Base-by-base conservation (phyloP, 2,113 vertebrate species). In the Rhynchomys soricoides region DNA sequence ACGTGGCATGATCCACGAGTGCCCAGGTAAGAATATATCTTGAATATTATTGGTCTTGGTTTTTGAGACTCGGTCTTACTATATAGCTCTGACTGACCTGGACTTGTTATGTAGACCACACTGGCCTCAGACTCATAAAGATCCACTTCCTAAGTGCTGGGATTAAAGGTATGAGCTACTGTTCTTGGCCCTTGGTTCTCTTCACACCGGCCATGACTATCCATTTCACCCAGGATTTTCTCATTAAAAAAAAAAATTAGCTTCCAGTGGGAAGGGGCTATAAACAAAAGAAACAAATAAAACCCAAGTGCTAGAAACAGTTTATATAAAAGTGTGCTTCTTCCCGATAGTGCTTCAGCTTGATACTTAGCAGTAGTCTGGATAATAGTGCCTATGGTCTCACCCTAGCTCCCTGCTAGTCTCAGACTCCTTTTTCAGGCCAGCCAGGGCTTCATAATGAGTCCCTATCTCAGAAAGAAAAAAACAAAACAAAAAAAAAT, bases 1-100 rank as follows among this genome's bases (percentile, higher is more conserved):
- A 99, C 99, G 0, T 99, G 99, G 99, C 99, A 99, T 1, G 99
- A 99, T 97, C 99, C 99, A 86, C 98, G 99, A 88, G 99, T 99
- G 75, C 99, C 99, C 71, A 99, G 99, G 99, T 99, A 98, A 99
- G 99, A 82, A 90, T 16, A 16, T 8, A 0, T 64, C 71, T 45
- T 50, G 86, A 90, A 0, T 70, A 7, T 6, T 88, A 31, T 22
- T 62, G 57, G 22, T 43, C 64, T 82, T 13, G 7, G 29, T n/a
- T 83, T 43, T 83, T 43, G 57, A 83, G 57, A 31, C 57, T 43
- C 26, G 40, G 40, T 85, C 57, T 85, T 62, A 85, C 24, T 64
- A 5, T 59, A 24, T 83, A 83, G 24, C 55, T 43, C 81, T 83
- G 50, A 79, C 50, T 55, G 50, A 4, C 50, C 26, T 79, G 81